These are phyloP conservation scores for Macrostomum lignano DNA, from an alignment of 1,140 invertebrate genomes.

Conservation along the genomic window DNA sequence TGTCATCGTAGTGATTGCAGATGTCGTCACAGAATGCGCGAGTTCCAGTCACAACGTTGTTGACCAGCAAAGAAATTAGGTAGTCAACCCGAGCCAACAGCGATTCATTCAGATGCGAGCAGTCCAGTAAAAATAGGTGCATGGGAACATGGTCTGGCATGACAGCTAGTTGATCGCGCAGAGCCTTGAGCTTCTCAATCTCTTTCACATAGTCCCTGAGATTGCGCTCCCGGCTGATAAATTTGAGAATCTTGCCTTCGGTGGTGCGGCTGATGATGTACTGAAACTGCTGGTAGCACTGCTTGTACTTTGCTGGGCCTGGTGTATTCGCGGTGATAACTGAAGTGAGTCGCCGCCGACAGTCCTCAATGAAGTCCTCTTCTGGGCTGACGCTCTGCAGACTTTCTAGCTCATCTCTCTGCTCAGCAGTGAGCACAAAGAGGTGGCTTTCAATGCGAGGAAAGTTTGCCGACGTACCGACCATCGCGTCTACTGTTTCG, in stretches of 20 bases:
- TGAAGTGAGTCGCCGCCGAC: not conserved
- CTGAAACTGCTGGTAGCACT: conserved; percentile 32
- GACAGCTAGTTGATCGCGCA: conserved; percentile 44
- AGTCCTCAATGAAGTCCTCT: not conserved
- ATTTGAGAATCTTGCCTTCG: conserved; percentile 34
- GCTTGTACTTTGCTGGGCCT: not conserved
- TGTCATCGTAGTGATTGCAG: conserved; percentile 41
- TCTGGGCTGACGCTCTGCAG: not conserved
- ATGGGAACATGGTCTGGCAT: conserved; percentile 40
- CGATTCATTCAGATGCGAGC: conserved; percentile 20
- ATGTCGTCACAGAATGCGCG: conserved; percentile 19
- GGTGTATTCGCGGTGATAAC: not conserved
- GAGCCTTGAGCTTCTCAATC: conserved; percentile 37
- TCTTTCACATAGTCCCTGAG: conserved; percentile 26
- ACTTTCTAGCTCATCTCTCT: not conserved
- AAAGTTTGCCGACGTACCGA: conserved; percentile 5
- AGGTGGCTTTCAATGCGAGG: not conserved
- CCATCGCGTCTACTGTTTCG: no score
- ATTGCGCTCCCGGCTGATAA: conserved; percentile 31
- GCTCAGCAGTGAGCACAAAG: not conserved
- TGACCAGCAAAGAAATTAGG: conserved; percentile 14
- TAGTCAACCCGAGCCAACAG: conserved; percentile 14
- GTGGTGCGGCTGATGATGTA: conserved; percentile 41
- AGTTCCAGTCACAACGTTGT: conserved; percentile 15
- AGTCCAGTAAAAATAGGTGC: conserved; percentile 40